Evolutionary conservation across 2,113 vertebrate genomes (phyloP), one percentile per base, ranked within the genome.

Genomic region (Neolamprologus modestus): DNA sequence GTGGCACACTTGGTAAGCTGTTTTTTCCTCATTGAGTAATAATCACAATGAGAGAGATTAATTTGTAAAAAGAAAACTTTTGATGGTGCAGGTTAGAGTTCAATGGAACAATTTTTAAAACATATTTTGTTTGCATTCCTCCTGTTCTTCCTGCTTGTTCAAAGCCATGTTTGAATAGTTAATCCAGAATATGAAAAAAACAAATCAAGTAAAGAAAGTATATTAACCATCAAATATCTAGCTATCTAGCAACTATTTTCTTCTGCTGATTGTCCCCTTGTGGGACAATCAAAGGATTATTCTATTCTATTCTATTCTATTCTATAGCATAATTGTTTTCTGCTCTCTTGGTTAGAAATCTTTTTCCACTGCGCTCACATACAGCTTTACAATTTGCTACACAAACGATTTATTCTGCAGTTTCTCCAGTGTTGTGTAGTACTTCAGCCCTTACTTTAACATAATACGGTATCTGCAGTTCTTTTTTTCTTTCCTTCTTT

Each of bases 1-100:
- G 68, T 53, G 79, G 40, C 80, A 55, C 61, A 35, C 54, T 57
- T 78, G 5, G 59, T 85, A 59, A 81, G 84, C 84, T 53, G 52
- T 90, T 85, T 90, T 71, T 54, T 73, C 47, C 59, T 71, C 71
- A 84, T 42, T 28, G 73, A 78, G 45, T 50, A 78, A 78, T 50
- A 85, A 55, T 84, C 73, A 31, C 57, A 80, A 21, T 45, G 12
- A 13, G 24, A 68, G 3, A 54, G 52, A 52, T 24, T 24, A 17
- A 37, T 19, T 79, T n/a, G 40, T 45, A 26, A 59, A 47, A 66
- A n/a, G 9, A 24, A 81, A 40, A 2, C 21, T 1, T 57, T 21
- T 57, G 9, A 40, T 81, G 35, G 16, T 52, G 26, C 0, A 31
- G 26, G 17, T 78, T 33, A 13, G 73, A 12, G 26, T 31, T 78